Evolutionary conservation across 2,888 invertebrate species (phyloP), one percentile per base, ranked within the genome.

Genomic region (Aphodius sticticus): DNA sequence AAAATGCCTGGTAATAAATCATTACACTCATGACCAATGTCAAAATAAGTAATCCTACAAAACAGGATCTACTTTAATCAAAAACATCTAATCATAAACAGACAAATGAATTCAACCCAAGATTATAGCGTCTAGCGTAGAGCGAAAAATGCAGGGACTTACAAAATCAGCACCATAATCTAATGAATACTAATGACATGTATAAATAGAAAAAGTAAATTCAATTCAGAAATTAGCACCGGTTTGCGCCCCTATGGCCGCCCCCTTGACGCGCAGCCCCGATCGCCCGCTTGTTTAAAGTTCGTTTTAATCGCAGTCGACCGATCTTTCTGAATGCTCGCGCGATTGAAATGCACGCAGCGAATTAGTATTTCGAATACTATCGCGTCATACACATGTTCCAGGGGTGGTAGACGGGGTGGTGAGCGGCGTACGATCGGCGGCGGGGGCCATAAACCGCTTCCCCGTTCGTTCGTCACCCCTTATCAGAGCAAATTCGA

Each of bases 401-500:
- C 80, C 81, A 83, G 82, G 78, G 77, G 53, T 53, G 53, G 53
- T 26, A 26, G 80, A 82, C 81, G 83, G 82, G 82, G 82, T n/a
- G 80, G 79, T 76, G 80, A 70, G 69, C 78, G 79, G 76, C 76
- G 81, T 16, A 35, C 70, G 79, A 38, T 78, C 79, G 72, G 77
- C 53, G 76, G 69, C 80, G 74, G 74, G 16, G 75, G 79, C 71
- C 78, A 53, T 53, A 53, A 53, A 53, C 53, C 53, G 53, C 53
- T 53, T 35, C 74, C 37, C 35, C 74, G 74, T 36, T 74, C 35
- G 74, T 35, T 53, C 83, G 84, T 84, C 85, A 84, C 86, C 86
- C 87, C 85, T 86, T 87, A 87, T 87, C 86, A 84, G 86, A 86
- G 88, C 89, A 91, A 91, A 91, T 91, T 91, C 91, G 91, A 91